phyloP scores from a whole-genome alignment of 2,113 vertebrate species.

The Panthera uncia region DNA sequence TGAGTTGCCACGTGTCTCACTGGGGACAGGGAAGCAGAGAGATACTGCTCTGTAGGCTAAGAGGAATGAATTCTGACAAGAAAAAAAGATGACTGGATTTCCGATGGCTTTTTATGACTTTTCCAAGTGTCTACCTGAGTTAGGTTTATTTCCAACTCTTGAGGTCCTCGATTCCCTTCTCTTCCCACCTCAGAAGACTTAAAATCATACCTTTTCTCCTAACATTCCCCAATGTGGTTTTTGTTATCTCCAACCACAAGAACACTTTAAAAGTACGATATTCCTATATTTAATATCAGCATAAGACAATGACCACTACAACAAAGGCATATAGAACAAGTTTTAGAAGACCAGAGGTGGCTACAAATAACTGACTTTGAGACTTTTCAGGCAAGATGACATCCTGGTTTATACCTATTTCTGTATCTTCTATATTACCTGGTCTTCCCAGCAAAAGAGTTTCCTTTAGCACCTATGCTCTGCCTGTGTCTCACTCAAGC shows the following conservation, averaged over 20 bases:
- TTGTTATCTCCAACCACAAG: not conserved
- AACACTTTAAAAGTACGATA: not conserved
- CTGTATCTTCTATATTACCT: not conserved
- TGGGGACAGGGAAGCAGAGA: not conserved
- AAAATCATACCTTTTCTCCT: not conserved
- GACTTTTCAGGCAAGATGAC: not conserved
- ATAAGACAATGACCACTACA: not conserved
- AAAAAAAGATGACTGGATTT: not conserved
- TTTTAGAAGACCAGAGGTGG: not conserved
- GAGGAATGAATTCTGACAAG: not conserved
- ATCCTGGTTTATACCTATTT: not conserved
- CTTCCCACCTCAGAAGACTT: not conserved
- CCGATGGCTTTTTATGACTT: not conserved
- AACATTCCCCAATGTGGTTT: not conserved
- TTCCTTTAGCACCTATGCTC: not conserved
- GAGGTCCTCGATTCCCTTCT: not conserved
- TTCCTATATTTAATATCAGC: not conserved
- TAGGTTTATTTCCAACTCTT: not conserved
- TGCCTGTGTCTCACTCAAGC: not conserved
- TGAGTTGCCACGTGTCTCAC: not conserved
- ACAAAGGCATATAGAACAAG: not conserved
- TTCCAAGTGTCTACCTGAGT: not conserved
- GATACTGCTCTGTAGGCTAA: not conserved
- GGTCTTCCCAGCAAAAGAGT: not conserved
- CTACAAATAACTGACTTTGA: not conserved